Evolutionary conservation across 92 coral and sea anemone species (phyloP), one percentile per base, ranked within the genome.

Genomic region (Diadumene lineata): DNA sequence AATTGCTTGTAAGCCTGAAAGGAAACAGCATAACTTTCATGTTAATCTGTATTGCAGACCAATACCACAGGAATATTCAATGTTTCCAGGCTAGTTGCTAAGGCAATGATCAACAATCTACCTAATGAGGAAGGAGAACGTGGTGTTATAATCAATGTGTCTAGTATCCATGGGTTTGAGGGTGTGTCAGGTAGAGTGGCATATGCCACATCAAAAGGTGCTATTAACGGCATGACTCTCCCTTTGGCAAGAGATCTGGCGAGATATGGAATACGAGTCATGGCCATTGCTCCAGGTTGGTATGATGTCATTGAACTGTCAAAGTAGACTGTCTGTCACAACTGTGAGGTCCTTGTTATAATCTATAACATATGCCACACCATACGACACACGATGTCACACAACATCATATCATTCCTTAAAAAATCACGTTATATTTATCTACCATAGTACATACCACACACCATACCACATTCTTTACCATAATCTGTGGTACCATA

Each of bases 161-260:
- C 93, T 1, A 91, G 97, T 84, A 83, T 85, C 58, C 93, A 89
- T 77, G 93, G 88, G 0, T 83, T 64, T 66, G 97, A 91, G 43
- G 97, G 97, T 23, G 88, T 82, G 69, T 71, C 78, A 31, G 97
- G 92, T 55, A 89, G 87, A 68, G 90, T 81, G n/a, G 97, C 97
- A 18, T 91, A 91, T 69, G 66, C 90, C 16, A 88, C 97, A 34
- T 67, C 92, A 15, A 91, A 91, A 82, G 97, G 90, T 53, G 97
- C 86, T 1, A 72, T 91, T 25, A 83, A 78, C 57, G 88, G 83
- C 6, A 91, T 91, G 93, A 91, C 93, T 1, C 78, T 91, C 11
- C 97, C 97, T n/a, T 65, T 91, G 29, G 97, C 97, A 34, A 75
- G 97, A 48, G 97, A 91, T 29, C 85, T 91, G 58, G 86, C 92